Evolutionary conservation across 2,113 vertebrate species (phyloP).

Genomic region (Carollia perspicillata): DNA sequence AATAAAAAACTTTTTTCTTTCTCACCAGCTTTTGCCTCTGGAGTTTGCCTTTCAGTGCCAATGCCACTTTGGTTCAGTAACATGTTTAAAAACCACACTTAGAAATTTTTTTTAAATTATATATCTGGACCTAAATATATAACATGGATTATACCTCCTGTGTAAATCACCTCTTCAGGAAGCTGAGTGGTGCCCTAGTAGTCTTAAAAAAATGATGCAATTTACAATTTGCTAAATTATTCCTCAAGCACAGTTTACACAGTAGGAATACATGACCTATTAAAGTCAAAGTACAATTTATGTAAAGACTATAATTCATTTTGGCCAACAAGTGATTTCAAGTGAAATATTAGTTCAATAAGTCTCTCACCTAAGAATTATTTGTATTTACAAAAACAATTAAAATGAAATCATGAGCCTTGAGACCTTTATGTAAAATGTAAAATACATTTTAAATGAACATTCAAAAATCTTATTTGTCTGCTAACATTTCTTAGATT

Average conservation of each 20-base stretch:
- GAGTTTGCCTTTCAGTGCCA: too few species aligned
- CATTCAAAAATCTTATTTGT: neutral
- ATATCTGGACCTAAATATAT: neutral
- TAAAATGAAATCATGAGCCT: neutral
- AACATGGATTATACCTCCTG: neutral
- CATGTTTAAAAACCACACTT: neutral
- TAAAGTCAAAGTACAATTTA: neutral
- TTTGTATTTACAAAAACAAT: neutral
- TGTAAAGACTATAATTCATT: neutral
- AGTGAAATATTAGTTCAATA: neutral
- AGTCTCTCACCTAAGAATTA: neutral
- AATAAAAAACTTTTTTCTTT: too few species aligned
- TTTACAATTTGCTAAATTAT: constrained; percentile 6
- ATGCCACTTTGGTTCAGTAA: too few species aligned
- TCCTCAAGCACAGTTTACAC: neutral
- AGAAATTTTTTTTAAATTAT: neutral
- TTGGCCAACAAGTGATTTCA: neutral
- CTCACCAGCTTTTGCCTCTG: too few species aligned
- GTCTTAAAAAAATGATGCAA: neutral
- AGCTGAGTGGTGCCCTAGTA: neutral
- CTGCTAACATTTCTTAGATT: neutral
- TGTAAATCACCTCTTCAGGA: neutral
- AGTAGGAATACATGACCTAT: neutral
- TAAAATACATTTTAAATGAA: neutral
- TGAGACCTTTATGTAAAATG: neutral